Conservation (phyloP, 2,113 vertebrate genomes). For the Casuarius casuarius region DNA sequence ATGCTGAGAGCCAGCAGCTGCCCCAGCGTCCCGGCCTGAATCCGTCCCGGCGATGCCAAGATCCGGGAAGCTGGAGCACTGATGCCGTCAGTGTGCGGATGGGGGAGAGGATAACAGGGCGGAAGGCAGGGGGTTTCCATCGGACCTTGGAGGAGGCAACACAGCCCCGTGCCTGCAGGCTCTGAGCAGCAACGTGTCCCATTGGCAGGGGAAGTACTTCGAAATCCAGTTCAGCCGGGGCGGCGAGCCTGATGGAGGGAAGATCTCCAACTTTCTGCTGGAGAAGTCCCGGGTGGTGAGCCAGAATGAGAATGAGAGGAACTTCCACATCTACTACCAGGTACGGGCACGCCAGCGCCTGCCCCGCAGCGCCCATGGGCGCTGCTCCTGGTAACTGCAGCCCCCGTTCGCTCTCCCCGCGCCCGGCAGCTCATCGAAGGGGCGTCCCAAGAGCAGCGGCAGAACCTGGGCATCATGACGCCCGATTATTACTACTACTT, state of each 20-base stretch:
- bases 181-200: background rate
- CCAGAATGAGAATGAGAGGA: conserved; percentile 94
- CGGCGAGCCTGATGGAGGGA: conserved; percentile 94
- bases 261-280: conserved; percentile 96
- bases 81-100: too few relatives aligned
- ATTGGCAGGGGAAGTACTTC: conserved; percentile 93
- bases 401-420: background rate
- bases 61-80: too few relatives aligned
- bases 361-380: too few relatives aligned
- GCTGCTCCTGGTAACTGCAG: background rate
- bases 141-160: background rate
- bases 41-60: background rate
- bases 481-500: conserved; percentile 95
- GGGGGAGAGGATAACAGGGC: too few relatives aligned
- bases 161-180: too few relatives aligned
- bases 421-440: conserved; percentile 88
- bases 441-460: conserved; percentile 85
- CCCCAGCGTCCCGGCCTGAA: fast-evolving
- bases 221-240: conserved; percentile 99
- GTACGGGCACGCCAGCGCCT: conserved; percentile 54
- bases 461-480: conserved; percentile 90
- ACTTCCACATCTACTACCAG: conserved; percentile 99
- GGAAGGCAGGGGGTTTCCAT: background rate
- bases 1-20: background rate
- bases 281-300: conserved; percentile 96